Evolutionary conservation across 2,888 invertebrate genomes (phyloP).

Genomic region (Nomada flava): DNA sequence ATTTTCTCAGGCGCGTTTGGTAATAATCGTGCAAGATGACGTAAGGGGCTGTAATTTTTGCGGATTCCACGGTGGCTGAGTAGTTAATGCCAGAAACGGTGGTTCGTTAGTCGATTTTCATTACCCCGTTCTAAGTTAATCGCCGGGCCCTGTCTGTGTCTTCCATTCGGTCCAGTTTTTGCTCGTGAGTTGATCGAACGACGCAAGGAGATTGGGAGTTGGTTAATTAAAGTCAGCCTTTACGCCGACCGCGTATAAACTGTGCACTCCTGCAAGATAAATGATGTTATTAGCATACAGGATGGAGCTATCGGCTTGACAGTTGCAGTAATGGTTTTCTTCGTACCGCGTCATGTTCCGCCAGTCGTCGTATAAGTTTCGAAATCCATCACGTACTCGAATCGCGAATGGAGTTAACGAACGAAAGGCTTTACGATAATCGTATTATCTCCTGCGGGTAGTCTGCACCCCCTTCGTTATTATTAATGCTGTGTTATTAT

Average conservation of each 20-base stretch:
- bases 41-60: no score
- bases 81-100: no score
- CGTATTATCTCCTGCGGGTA: no score
- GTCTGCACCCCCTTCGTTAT: no score
- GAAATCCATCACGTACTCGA: not conserved
- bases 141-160: not conserved
- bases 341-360: not conserved
- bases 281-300: constrained; percentile 9
- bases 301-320: constrained; percentile 7
- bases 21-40: no score
- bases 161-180: constrained; percentile 10
- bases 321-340: constrained; percentile 6
- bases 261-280: not conserved
- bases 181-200: not conserved
- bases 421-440: no score
- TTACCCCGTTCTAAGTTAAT: constrained; percentile 9
- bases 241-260: not conserved
- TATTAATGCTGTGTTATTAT: no score
- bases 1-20: no score
- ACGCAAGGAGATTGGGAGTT: constrained; percentile 1
- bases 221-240: constrained; percentile 17
- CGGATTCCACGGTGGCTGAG: no score
- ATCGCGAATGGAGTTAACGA: not conserved
- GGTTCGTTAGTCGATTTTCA: not conserved
- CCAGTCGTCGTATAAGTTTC: not conserved